phyloP scores from a whole-genome alignment of 2,797 vertebrate genomes.

The Chelon auratus region DNA sequence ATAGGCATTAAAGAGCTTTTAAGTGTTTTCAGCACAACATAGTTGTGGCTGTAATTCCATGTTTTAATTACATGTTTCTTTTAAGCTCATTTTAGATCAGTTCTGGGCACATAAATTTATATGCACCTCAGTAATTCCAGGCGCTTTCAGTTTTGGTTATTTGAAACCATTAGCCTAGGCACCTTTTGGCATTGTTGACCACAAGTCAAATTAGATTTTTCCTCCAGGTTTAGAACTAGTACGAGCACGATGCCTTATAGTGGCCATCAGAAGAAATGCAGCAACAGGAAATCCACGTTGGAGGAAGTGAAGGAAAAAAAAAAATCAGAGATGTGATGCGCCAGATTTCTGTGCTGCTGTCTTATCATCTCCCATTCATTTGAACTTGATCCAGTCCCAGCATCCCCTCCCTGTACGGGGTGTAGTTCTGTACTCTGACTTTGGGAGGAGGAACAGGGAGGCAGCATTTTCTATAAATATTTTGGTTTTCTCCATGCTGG shows the following conservation, averaged over 20 bases:
- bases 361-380: conserved; percentile 43
- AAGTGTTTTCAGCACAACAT: not conserved
- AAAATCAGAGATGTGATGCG: not conserved
- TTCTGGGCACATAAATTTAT: not conserved
- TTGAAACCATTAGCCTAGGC: too few species aligned
- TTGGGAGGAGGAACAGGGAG: conserved; percentile 68
- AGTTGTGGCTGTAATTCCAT: not conserved
- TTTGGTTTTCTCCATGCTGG: conserved; percentile 58
- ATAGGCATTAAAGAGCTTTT: not conserved
- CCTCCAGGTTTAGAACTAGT: conserved; percentile 2
- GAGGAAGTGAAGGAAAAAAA: not conserved
- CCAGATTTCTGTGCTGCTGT: conserved; percentile 17
- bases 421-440: conserved; percentile 54
- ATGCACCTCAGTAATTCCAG: not conserved
- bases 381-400: conserved; percentile 42
- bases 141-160: not conserved
- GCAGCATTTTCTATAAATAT: conserved; percentile 82
- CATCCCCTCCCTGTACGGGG: conserved; percentile 65
- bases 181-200: not conserved
- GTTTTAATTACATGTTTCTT: not conserved
- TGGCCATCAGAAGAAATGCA: not conserved
- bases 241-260: not conserved
- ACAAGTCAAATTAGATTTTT: not conserved
- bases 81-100: not conserved
- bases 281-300: not conserved